phyloP scores from a whole-genome alignment of 2,113 vertebrate species.

The Amphiprion percula region DNA sequence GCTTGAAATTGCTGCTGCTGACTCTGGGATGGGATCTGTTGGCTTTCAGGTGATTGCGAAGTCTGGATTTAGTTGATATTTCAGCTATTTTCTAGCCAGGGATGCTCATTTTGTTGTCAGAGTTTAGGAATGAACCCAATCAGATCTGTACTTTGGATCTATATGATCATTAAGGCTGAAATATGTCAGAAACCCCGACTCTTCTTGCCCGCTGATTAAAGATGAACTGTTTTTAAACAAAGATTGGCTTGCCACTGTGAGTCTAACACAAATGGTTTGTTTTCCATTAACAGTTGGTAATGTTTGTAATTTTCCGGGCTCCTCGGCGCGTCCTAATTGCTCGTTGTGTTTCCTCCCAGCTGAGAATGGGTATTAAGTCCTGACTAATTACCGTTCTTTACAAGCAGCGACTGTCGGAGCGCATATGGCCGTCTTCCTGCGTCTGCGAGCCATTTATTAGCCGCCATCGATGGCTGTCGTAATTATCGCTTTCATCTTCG shows the following conservation, averaged over 20 bases:
- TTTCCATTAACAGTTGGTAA: constrained; percentile 55
- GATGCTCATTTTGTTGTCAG: neutral
- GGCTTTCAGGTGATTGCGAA: neutral
- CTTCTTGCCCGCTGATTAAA: neutral
- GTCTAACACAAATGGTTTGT: constrained; percentile 39
- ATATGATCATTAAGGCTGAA: too few relatives aligned
- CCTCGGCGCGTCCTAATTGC: constrained; percentile 57
- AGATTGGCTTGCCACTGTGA: neutral
- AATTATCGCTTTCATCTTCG: neutral
- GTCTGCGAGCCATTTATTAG: constrained; percentile 27
- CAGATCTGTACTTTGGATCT: neutral
- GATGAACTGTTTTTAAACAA: constrained; percentile 45
- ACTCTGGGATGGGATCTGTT: neutral
- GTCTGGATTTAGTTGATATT: neutral
- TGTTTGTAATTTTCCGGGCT: constrained; percentile 62
- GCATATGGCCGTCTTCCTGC: neutral
- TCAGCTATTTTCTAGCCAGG: too few relatives aligned
- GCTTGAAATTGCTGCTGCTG: neutral
- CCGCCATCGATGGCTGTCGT: neutral
- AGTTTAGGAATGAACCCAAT: rapidly evolving
- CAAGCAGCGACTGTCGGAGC: constrained; percentile 25
- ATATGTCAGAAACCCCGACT: too few relatives aligned
- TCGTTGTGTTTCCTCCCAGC: constrained; percentile 64
- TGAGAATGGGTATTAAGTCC: constrained; percentile 61
- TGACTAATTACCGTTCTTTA: constrained; percentile 65